A percentile compares a stretch with the other conserved stretches of the same genome.
Conservation (phyloP, 2,113 vertebrate genomes). For the Tragelaphus scriptus region DNA sequence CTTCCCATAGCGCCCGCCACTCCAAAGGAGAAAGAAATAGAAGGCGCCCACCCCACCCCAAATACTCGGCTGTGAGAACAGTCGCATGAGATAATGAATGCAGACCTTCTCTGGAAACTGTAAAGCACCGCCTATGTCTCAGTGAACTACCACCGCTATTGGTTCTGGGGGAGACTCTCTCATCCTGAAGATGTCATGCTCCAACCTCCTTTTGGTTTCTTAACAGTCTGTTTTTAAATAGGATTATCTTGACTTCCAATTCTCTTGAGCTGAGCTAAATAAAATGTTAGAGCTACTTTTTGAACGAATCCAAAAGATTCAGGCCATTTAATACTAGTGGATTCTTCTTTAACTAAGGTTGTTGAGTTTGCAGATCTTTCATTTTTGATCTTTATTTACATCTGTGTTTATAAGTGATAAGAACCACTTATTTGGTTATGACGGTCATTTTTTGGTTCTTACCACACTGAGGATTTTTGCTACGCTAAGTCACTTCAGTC, state of each 20-base stretch:
- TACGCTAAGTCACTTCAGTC: no score
- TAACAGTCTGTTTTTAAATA: not conserved
- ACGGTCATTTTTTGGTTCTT: not conserved
- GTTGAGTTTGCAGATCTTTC: not conserved
- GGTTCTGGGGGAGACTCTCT: not conserved
- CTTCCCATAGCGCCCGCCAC: not conserved
- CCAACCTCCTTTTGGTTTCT: not conserved
- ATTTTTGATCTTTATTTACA: not conserved
- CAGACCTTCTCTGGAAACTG: not conserved
- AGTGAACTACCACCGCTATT: not conserved
- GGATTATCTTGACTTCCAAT: not conserved
- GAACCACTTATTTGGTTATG: not conserved
- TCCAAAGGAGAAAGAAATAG: not conserved
- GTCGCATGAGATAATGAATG: not conserved
- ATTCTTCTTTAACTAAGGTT: not conserved
- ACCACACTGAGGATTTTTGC: not conserved
- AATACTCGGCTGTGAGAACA: not conserved
- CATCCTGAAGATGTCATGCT: not conserved
- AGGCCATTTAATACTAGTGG: not conserved
- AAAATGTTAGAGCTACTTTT: not conserved
- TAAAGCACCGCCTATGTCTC: not conserved
- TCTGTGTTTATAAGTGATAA: not conserved
- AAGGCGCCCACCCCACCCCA: not conserved
- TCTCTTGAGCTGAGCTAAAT: not conserved
- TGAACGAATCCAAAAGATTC: not conserved